phyloP scores from a whole-genome alignment of 2,888 invertebrate species.

The Latrodectus elegans region DNA sequence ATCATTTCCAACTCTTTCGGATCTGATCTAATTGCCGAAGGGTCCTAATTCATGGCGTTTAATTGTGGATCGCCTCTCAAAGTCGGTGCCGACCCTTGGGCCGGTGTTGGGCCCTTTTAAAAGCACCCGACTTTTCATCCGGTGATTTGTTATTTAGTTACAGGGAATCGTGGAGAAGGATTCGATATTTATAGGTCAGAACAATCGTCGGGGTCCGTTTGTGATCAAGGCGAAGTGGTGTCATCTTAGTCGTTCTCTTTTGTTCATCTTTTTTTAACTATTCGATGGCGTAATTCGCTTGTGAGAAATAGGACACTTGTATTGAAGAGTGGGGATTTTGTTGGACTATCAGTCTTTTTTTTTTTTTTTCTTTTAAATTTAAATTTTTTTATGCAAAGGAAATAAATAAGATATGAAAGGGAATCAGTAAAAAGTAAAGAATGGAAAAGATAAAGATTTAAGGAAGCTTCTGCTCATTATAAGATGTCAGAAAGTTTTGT shows the following conservation, averaged over 20 bases:
- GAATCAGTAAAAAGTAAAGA: no score
- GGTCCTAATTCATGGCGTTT: constrained; percentile 19
- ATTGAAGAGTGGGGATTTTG: not conserved
- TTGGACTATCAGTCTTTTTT: no score
- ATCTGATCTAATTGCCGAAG: constrained; percentile 51
- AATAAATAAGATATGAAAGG: no score
- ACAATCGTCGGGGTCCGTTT: not conserved
- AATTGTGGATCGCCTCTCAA: constrained; percentile 29
- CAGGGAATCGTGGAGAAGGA: not conserved
- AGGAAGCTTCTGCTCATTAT: no score
- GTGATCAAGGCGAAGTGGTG: not conserved
- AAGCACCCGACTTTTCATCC: not conserved
- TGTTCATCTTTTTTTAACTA: not conserved
- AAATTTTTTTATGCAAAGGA: no score
- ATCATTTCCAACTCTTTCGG: constrained; percentile 24
- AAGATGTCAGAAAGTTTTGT: no score
- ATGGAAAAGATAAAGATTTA: no score
- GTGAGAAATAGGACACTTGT: not conserved
- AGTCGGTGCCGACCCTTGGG: constrained; percentile 12
- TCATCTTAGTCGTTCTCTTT: not conserved
- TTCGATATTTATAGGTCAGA: constrained; percentile 2
- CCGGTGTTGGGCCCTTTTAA: constrained; percentile 1
- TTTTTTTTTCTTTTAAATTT: no score
- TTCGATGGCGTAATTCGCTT: not conserved
- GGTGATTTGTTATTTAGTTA: not conserved